These are phyloP conservation scores for Eriosoma lanigerum DNA, from an alignment of 1,140 invertebrate genomes.

Conservation along the genomic window DNA sequence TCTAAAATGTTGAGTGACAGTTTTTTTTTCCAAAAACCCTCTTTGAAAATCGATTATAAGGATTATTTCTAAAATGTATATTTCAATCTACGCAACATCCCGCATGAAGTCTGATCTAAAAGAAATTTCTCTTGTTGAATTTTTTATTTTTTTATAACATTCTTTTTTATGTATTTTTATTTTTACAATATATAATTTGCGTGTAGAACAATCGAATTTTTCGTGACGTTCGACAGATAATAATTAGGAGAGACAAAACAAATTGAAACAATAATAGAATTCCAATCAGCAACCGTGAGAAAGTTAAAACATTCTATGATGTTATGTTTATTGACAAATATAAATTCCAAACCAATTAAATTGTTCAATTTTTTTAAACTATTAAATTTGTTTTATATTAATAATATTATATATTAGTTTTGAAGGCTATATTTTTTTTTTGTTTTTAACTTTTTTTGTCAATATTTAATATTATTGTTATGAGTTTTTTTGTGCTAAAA, in stretches of 20 bases:
- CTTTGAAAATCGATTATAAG: neutral
- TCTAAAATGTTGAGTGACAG: too few species aligned
- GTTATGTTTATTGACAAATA: slow-evolving; percentile 46
- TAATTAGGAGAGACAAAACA: slow-evolving; percentile 39
- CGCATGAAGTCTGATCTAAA: neutral
- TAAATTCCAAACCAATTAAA: slow-evolving; percentile 36
- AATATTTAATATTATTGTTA: too few species aligned
- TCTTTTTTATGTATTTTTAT: neutral
- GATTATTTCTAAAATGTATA: too few species aligned
- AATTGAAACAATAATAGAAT: slow-evolving; percentile 8
- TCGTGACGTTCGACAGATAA: slow-evolving; percentile 12
- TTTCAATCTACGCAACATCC: neutral
- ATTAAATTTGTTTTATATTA: too few species aligned
- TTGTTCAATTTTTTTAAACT: neutral
- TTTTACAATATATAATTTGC: neutral
- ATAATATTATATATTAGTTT: too few species aligned
- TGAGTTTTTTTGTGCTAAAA: too few species aligned
- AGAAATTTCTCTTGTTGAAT: neutral
- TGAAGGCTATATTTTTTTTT: neutral
- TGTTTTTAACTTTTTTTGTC: neutral
- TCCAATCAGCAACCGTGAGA: slow-evolving; percentile 50
- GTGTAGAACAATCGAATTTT: slow-evolving; percentile 13
- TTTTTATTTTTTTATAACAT: neutral
- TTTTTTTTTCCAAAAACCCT: neutral
- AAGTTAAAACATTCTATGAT: slow-evolving; percentile 31